Conservation (phyloP, 2,888 invertebrate species). For the Cosmia trapezina region DNA sequence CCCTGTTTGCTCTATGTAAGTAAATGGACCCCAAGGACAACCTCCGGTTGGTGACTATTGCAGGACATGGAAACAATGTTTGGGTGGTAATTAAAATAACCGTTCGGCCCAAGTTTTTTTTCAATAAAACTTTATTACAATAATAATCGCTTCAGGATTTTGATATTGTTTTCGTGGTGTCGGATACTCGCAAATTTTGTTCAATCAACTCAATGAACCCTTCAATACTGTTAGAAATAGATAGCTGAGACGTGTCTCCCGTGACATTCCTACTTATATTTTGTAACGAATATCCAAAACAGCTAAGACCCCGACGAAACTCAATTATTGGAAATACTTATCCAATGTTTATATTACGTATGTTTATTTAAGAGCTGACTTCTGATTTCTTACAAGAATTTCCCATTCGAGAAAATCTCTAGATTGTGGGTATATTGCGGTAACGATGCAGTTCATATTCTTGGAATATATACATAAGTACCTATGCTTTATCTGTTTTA, state of each 20-base stretch:
- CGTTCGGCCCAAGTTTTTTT: too few species aligned
- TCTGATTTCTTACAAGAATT: not conserved
- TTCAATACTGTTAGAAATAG: constrained; percentile 1
- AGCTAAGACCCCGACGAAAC: constrained; percentile 22
- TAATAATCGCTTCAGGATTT: not conserved
- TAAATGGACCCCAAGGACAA: too few species aligned
- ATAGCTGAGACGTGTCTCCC: not conserved
- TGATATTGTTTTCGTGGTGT: constrained; percentile 14
- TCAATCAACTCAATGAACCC: constrained; percentile 24
- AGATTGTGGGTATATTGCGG: not conserved
- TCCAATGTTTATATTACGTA: constrained; percentile 32
- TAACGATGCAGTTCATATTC: too few species aligned
- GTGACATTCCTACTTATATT: constrained; percentile 1
- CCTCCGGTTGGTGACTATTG: too few species aligned
- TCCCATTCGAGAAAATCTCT: not conserved
- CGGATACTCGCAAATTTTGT: constrained; percentile 6
- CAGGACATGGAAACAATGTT: too few species aligned
- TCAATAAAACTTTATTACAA: not conserved
- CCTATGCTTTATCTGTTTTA: too few species aligned
- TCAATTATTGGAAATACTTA: constrained; percentile 47
- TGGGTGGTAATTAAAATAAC: too few species aligned
- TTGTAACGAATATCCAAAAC: constrained; percentile 25
- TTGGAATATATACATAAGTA: too few species aligned
- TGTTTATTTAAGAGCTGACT: constrained; percentile 15
- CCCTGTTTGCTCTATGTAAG: too few species aligned